phyloP scores from a whole-genome alignment of 2,888 invertebrate genomes.

The Mesopsocus fuscifrons region DNA sequence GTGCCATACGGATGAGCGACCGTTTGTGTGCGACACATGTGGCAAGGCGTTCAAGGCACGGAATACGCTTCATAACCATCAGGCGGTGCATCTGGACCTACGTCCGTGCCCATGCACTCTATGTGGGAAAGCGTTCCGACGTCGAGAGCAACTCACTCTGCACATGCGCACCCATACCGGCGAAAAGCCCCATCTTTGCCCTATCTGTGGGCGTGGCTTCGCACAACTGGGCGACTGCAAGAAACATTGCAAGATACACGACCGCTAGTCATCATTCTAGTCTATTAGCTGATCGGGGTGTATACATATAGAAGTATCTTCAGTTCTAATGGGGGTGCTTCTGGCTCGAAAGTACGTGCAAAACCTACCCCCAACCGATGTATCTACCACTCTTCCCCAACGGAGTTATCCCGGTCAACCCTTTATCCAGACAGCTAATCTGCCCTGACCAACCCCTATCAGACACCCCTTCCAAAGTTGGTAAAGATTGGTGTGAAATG shows the following conservation, averaged over 20 bases:
- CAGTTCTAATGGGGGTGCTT: no score
- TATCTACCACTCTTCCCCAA: no score
- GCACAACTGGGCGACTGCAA: slow-evolving; percentile 20
- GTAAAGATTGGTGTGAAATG: no score
- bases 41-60: slow-evolving; percentile 26
- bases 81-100: slow-evolving; percentile 17
- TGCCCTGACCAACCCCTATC: no score
- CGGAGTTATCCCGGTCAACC: no score
- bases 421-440: no score
- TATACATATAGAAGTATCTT: no score
- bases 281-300: no score
- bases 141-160: slow-evolving; percentile 12
- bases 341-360: no score
- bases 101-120: slow-evolving; percentile 18
- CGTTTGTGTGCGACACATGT: slow-evolving; percentile 44
- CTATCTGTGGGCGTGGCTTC: slow-evolving; percentile 18
- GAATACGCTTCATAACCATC: slow-evolving; percentile 18
- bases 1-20: slow-evolving; percentile 39
- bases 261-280: slow-evolving; percentile 8
- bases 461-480: no score
- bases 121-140: slow-evolving; percentile 16
- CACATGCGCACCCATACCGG: slow-evolving; percentile 17
- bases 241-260: slow-evolving; percentile 18
- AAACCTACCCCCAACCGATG: no score
- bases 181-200: slow-evolving; percentile 16